Evolutionary conservation across 2,113 vertebrate genomes (phyloP).

Genomic region (Merops nubicus): DNA sequence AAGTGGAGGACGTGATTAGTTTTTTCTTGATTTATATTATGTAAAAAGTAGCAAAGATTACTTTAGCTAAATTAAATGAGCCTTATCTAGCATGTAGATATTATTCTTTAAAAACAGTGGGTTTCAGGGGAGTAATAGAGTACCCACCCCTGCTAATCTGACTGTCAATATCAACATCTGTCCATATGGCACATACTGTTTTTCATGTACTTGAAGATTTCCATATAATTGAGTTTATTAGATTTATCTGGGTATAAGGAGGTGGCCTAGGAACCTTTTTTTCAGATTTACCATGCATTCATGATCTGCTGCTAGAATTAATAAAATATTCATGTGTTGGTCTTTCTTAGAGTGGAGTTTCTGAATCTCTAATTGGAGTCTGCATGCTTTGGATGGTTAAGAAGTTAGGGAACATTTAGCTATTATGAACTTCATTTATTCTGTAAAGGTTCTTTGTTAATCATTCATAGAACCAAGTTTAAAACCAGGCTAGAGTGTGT

Average conservation of each 20-base stretch:
- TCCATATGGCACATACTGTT: not conserved
- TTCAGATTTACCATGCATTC: not conserved
- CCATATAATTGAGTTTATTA: not conserved
- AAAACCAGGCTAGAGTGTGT: slow-evolving; percentile 36
- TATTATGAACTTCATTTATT: slow-evolving; percentile 27
- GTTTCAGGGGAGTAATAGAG: not conserved
- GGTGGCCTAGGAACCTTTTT: not conserved
- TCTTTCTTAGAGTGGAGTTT: not conserved
- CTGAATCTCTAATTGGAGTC: slow-evolving; percentile 1
- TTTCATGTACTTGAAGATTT: not conserved
- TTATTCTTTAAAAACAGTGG: not conserved
- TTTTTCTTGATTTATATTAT: not conserved
- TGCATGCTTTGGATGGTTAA: not conserved
- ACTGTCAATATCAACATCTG: not conserved
- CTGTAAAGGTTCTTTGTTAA: slow-evolving; percentile 46
- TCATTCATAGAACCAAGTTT: slow-evolving; percentile 51
- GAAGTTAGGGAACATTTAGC: slow-evolving; percentile 33
- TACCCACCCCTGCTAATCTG: not conserved
- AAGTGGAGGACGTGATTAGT: not conserved
- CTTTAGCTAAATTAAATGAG: not conserved
- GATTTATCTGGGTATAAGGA: not conserved
- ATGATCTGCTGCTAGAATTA: not conserved
- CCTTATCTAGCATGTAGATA: not conserved
- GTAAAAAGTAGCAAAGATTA: not conserved
- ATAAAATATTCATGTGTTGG: slow-evolving; percentile 13